Evolutionary conservation across 2,888 invertebrate genomes (phyloP), one percentile per base, ranked within the genome.

Genomic region (Megamerina dolium): DNA sequence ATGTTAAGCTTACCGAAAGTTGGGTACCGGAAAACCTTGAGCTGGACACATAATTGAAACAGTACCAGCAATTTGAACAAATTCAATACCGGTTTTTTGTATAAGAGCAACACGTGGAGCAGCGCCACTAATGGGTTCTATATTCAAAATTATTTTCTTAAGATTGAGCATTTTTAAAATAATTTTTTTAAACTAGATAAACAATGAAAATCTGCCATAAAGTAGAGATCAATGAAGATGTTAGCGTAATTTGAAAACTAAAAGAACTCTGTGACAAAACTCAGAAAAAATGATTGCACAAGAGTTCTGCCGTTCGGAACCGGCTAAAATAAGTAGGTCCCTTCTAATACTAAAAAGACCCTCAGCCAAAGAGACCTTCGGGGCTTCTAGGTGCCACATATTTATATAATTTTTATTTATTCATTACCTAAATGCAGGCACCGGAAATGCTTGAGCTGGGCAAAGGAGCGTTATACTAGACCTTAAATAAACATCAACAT

Each of bases 51-150:
- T 70, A 54, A 79, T 56, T 50, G 78, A 77, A 57, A 80, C 72
- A 2, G 52, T 51, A 20, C 52, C 51, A 2, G 42, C 35, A 6
- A 51, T 16, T 9, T 33, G 21, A 6, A 61, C 61, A 48, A 59
- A 59, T 45, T 62, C 64, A 13, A 68, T 56, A 18, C 57, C 63
- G 1, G 48, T 60, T 48, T 66, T 68, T 40, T 63, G 59, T 48
- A 58, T 80, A 59, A 73, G 73, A 13, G 80, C 78, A 56, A 83
- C 78, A 66, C 80, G 78, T 45, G 83, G 83, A 58, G 79, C 79
- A 41, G 81, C 77, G 59, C 81, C 82, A 72, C 81, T 81, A 62
- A 83, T 74, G 26, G 82, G 82, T 60, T 82, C 82, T 83, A 74
- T 17, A 64, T 20, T 20, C 40, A 9, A 4, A 14, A 20, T n/a